Evolutionary conservation across 2,113 vertebrate genomes (phyloP), one percentile per base, ranked within the genome.

Genomic region (Menura novaehollandiae): DNA sequence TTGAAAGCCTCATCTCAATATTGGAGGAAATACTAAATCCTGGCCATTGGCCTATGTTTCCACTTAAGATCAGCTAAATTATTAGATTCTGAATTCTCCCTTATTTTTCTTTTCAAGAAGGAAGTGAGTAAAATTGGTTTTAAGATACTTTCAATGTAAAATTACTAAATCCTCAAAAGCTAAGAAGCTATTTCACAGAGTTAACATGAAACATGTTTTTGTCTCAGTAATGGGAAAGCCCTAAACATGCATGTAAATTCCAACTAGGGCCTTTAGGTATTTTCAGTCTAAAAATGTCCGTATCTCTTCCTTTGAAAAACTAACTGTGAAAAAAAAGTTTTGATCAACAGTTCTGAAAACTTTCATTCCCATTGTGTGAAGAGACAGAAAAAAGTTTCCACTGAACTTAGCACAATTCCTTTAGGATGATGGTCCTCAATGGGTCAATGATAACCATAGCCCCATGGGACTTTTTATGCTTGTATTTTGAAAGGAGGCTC

Each of bases 401-500:
- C 16, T 73, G 52, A 93, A 79, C 11, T 79, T 46, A 86, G 32
- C 68, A 83, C 49, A 85, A 18, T 68, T 80, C 9, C 1, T 53
- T 22, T 32, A 71, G 37, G 37, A 28, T 23, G 80, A 84, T 59
- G 39, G 60, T 82, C 73, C 44, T 93, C 62, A 74, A 11, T 46
- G 51, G 87, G 73, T 59, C 92, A 89, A 72, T 73, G 52, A 91
- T 35, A 91, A 58, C 51, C 64, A 81, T 51, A 96, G 74, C 33
- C 44, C 19, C 51, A 47, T 22, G 33, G 21, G 60, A 55, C 39
- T 72, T 89, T 51, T 78, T 43, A 47, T 1, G 19, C 85, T 74
- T 89, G 15, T 81, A 85, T 94, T 96, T 95, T 96, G 93, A 95
- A 97, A 93, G 33, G 64, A 93, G 39, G 69, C 52, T 93, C 92